Evolutionary conservation across 2,888 invertebrate genomes (phyloP).

Genomic region (Brenthis daphne): DNA sequence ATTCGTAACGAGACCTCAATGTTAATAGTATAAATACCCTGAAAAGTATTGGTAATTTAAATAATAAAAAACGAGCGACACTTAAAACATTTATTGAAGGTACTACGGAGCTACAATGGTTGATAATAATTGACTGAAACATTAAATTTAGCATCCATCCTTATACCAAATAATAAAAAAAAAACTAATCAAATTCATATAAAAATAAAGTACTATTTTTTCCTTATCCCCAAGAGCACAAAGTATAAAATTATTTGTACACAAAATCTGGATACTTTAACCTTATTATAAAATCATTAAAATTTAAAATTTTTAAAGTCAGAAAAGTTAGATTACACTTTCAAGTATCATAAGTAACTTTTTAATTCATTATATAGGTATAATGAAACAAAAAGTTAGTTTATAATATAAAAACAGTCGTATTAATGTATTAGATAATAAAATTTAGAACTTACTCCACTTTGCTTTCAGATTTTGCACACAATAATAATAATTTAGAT

Average conservation of each 20-base stretch:
- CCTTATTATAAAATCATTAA: neutral
- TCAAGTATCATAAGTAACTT: too few relatives aligned
- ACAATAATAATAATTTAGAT: slow-evolving; percentile 2
- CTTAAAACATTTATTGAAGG: slow-evolving; percentile 43
- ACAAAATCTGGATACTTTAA: slow-evolving; percentile 8
- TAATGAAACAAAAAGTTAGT: too few relatives aligned
- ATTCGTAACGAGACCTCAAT: too few relatives aligned
- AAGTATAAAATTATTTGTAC: slow-evolving; percentile 3
- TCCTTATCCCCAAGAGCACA: neutral
- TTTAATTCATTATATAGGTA: too few relatives aligned
- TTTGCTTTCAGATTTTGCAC: slow-evolving; percentile 3
- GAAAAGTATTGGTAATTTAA: neutral
- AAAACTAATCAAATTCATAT: too few relatives aligned
- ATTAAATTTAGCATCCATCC: neutral
- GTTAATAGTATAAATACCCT: too few relatives aligned
- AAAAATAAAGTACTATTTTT: too few relatives aligned
- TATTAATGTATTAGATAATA: too few relatives aligned
- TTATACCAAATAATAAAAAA: too few relatives aligned
- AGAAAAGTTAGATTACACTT: too few relatives aligned
- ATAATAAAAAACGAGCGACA: slow-evolving; percentile 27
- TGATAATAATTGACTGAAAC: slow-evolving; percentile 40
- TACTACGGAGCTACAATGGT: slow-evolving; percentile 51
- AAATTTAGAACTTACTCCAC: neutral
- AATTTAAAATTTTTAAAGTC: too few relatives aligned
- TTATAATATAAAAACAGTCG: too few relatives aligned